Evolutionary conservation across 2,797 vertebrate species (phyloP).

Genomic region (Myotis vivesi): DNA sequence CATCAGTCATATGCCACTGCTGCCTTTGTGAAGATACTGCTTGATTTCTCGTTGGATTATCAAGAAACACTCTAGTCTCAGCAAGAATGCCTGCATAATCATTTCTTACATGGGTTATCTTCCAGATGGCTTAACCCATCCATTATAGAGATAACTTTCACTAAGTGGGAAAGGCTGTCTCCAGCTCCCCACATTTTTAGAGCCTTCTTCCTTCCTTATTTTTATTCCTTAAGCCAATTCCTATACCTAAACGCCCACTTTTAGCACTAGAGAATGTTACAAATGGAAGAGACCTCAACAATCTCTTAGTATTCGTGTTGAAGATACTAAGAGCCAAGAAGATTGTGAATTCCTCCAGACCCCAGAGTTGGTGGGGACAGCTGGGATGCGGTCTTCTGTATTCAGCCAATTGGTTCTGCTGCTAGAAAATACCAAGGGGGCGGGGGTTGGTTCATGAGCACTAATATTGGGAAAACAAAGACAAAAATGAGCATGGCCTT

Average conservation of each 20-base stretch:
- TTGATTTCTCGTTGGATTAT: slow-evolving; percentile 21
- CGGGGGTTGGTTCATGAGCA: background rate
- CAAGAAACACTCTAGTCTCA: background rate
- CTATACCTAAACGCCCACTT: too few relatives aligned
- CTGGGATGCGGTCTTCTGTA: background rate
- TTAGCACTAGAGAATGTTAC: background rate
- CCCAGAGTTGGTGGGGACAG: background rate
- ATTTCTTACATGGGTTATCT: background rate
- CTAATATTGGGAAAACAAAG: background rate
- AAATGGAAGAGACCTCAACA: background rate
- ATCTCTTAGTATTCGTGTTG: background rate
- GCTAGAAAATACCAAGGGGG: background rate
- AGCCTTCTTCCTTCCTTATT: background rate
- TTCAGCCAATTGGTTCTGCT: background rate
- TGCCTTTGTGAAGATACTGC: background rate
- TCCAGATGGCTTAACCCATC: background rate
- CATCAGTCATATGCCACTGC: background rate
- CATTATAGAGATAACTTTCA: background rate
- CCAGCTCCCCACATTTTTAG: background rate
- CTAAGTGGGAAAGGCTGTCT: background rate
- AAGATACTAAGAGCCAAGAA: background rate
- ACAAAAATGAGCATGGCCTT: background rate
- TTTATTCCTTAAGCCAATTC: background rate
- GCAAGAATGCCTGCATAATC: background rate
- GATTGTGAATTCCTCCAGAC: background rate